These are phyloP conservation scores for Loxodonta africana DNA, from an alignment of 2,113 vertebrate genomes.

Conservation along the genomic window DNA sequence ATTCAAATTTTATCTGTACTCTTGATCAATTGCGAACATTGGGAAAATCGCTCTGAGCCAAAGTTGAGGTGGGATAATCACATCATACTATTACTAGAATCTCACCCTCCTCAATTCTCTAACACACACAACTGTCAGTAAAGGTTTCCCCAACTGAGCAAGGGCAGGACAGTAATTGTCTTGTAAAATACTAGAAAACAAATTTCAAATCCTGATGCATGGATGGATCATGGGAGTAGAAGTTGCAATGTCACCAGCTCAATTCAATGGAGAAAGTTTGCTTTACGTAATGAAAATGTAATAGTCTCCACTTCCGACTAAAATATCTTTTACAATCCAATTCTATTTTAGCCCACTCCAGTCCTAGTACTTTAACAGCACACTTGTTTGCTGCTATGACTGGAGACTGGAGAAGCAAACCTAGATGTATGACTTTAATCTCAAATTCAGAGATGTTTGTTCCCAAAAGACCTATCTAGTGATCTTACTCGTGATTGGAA, in stretches of 20 bases:
- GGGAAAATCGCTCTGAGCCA: background rate
- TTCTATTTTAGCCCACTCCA: background rate
- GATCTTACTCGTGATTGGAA: background rate
- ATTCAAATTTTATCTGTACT: slow-evolving; percentile 22
- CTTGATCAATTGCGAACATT: background rate
- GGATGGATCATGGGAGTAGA: background rate
- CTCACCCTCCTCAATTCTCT: background rate
- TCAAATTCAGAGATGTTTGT: background rate
- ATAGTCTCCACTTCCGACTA: background rate
- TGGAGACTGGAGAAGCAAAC: background rate
- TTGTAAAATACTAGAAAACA: background rate
- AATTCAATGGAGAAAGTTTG: background rate
- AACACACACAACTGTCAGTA: background rate
- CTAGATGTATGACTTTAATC: background rate
- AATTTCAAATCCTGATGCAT: no score
- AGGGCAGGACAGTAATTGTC: background rate
- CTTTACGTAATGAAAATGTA: background rate
- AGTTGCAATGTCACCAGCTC: background rate
- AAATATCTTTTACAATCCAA: background rate
- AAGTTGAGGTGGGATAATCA: background rate
- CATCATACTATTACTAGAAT: background rate
- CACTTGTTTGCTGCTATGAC: background rate
- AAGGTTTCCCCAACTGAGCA: background rate
- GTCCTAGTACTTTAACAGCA: background rate
- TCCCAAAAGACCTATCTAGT: background rate